These are phyloP conservation scores for Linyphia triangularis DNA, from an alignment of 2,888 invertebrate species.

Conservation along the genomic window DNA sequence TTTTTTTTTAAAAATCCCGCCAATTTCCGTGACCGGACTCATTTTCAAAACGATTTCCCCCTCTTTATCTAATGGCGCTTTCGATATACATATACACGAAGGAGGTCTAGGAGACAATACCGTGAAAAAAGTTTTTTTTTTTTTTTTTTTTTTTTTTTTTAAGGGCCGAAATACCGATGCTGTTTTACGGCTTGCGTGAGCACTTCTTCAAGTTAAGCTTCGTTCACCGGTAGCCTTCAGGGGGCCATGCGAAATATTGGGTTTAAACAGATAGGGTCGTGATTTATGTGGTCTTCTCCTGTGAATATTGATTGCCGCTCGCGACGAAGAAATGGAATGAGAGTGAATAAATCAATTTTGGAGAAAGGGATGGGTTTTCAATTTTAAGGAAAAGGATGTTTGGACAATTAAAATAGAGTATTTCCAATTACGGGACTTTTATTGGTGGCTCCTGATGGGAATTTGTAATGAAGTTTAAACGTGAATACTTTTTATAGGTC, in stretches of 20 bases:
- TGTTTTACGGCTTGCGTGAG: slow-evolving; percentile 8
- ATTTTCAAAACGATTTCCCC: slow-evolving; percentile 24
- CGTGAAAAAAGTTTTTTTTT: too few relatives aligned
- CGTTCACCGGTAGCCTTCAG: background rate
- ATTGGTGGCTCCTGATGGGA: too few relatives aligned
- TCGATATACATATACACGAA: slow-evolving; percentile 27
- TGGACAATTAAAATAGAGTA: too few relatives aligned
- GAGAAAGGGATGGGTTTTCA: too few relatives aligned
- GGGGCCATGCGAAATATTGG: background rate
- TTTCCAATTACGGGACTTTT: too few relatives aligned
- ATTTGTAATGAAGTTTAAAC: too few relatives aligned
- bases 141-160: slow-evolving; percentile 1
- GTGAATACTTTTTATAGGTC: too few relatives aligned
- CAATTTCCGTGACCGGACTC: slow-evolving; percentile 40
- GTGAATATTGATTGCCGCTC: slow-evolving; percentile 3
- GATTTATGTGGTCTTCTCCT: background rate
- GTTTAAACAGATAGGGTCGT: background rate
- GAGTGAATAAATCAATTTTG: background rate
- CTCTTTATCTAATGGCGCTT: slow-evolving; percentile 23
- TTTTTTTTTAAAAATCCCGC: background rate
- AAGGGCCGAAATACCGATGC: slow-evolving; percentile 30
- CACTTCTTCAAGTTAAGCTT: background rate
- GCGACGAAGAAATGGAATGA: background rate
- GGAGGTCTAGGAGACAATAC: too few relatives aligned
- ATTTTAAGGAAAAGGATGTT: too few relatives aligned